Percentiles rank a stretch among this genome's conserved stretches.
Evolutionary conservation across 2,797 vertebrate genomes (phyloP).

Genomic region (Pangasius krempfi): DNA sequence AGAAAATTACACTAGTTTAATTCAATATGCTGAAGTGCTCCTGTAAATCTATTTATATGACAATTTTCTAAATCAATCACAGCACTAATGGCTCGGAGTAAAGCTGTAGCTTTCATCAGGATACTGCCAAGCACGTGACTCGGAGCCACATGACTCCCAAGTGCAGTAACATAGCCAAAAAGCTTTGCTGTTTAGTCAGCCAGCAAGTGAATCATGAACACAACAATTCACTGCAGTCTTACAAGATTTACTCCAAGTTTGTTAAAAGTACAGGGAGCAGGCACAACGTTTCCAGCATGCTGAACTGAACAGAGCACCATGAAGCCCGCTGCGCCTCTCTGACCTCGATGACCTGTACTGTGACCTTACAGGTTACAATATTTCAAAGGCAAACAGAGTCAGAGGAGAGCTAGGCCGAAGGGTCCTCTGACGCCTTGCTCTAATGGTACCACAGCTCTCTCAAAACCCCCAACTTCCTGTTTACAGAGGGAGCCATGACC

Average conservation of each 20-base stretch:
- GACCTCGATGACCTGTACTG: neutral
- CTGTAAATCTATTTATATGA: constrained; percentile 50
- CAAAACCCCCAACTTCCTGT: constrained; percentile 52
- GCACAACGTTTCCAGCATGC: neutral
- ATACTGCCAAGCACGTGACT: constrained; percentile 29
- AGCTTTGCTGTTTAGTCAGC: constrained; percentile 9
- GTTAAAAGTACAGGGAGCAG: neutral
- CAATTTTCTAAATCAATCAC: constrained; percentile 49
- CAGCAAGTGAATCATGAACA: neutral
- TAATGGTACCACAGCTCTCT: constrained; percentile 50
- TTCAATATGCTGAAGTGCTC: constrained; percentile 52
- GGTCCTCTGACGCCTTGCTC: constrained; percentile 19
- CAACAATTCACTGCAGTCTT: neutral
- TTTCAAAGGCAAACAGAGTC: neutral
- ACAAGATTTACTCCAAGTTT: neutral
- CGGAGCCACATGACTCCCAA: neutral
- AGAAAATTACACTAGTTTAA: constrained; percentile 43
- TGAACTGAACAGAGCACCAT: neutral
- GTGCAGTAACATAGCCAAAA: neutral
- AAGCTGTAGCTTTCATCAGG: constrained; percentile 18
- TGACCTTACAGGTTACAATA: constrained; percentile 9
- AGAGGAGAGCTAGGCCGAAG: neutral
- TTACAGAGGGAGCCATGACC: constrained; percentile 48
- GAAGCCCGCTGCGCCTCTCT: neutral
- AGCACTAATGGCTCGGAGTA: constrained; percentile 39